Percentiles rank a stretch among this genome's conserved stretches.
These are phyloP conservation scores for Macrotis lagotis DNA, from an alignment of 2,113 vertebrate species.

Conservation along the genomic window DNA sequence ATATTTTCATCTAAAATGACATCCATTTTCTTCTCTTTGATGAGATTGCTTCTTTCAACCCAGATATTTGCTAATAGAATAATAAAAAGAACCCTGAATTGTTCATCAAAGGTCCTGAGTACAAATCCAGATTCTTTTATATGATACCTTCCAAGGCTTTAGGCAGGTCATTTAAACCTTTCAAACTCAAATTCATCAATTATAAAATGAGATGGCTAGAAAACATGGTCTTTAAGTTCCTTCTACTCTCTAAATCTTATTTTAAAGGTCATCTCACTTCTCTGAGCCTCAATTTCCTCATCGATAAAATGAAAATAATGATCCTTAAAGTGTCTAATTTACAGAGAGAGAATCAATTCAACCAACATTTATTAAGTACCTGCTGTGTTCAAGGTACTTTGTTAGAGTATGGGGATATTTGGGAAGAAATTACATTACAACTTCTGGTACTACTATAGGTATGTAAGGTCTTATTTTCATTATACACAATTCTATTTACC, in stretches of 20 bases:
- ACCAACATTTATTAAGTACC: neutral
- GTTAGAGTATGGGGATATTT: neutral
- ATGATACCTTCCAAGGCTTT: neutral
- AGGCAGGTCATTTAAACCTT: neutral
- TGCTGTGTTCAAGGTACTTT: neutral
- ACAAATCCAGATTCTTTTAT: neutral
- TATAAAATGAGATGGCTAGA: neutral
- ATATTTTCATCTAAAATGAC: neutral
- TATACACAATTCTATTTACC: neutral
- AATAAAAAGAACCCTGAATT: neutral
- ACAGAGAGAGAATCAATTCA: neutral
- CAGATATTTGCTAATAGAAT: neutral
- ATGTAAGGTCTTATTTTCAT: neutral
- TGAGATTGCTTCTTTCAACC: neutral
- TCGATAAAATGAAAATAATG: neutral
- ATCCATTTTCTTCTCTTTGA: neutral
- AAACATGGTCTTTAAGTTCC: neutral
- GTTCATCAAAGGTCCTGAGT: neutral
- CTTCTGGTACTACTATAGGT: neutral
- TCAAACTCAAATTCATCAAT: neutral
- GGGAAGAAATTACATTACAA: neutral
- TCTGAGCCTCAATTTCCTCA: neutral
- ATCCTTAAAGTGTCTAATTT: neutral
- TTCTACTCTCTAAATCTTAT: neutral
- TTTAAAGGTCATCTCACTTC: neutral